Conservation (phyloP, 2,113 vertebrate genomes). For the Calonectris borealis region DNA sequence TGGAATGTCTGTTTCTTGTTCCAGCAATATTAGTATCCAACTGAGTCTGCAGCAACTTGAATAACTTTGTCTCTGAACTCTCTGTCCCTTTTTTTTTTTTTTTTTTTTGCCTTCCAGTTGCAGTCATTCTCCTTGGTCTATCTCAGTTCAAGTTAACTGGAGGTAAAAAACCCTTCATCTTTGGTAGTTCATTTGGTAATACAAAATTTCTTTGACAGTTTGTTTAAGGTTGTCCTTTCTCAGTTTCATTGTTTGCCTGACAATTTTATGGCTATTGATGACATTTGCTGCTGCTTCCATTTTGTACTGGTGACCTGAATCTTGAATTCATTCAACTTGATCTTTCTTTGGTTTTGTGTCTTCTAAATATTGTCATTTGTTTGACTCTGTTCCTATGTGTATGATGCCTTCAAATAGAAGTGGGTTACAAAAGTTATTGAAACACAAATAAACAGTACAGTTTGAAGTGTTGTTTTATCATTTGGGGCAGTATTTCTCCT, state of each 20-base stretch:
- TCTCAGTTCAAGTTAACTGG: not conserved
- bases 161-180: not conserved
- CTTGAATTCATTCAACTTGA: not conserved
- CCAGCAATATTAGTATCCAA: not conserved
- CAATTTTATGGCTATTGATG: not conserved
- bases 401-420: not conserved
- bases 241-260: not conserved
- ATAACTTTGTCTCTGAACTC: not conserved
- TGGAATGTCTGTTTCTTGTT: not conserved
- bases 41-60: not conserved
- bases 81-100: not conserved
- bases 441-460: not conserved
- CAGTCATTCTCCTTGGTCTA: not conserved
- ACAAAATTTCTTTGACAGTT: not conserved
- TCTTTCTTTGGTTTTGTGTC: not conserved
- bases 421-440: not conserved
- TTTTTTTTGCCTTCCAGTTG: accelerated
- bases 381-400: not conserved
- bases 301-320: not conserved
- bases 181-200: not conserved
- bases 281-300: not conserved
- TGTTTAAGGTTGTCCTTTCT: not conserved
- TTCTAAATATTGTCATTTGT: not conserved
- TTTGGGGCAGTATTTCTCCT: not conserved
- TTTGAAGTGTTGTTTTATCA: not conserved